Evolutionary conservation across 2,888 invertebrate genomes (phyloP).

Genomic region (Microplitis manilae): DNA sequence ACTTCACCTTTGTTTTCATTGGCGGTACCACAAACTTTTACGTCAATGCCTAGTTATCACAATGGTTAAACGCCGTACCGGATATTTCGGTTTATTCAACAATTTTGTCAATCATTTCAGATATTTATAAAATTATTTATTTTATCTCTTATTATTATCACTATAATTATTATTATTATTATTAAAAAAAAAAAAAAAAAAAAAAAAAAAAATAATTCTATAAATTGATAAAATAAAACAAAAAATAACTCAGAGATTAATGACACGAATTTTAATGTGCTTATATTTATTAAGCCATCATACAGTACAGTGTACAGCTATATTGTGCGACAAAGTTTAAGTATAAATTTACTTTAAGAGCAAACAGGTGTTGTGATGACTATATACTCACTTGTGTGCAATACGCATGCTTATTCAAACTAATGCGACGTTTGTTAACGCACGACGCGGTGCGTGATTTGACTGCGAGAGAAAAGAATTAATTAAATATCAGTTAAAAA

Average conservation of each 20-base stretch:
- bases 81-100: constrained; percentile 15
- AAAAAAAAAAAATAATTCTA: neutral
- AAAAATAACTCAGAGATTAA: neutral
- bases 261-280: neutral
- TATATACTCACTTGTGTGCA: constrained; percentile 14
- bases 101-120: neutral
- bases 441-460: neutral
- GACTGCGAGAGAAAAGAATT: neutral
- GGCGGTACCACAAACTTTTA: constrained; percentile 57
- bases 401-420: constrained; percentile 16
- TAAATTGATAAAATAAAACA: neutral
- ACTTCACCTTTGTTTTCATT: constrained; percentile 58
- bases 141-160: neutral
- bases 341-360: constrained; percentile 38
- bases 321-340: neutral
- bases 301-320: neutral
- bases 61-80: neutral
- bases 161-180: neutral
- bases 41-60: constrained; percentile 13
- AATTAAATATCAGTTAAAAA: neutral
- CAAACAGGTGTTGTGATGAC: constrained; percentile 41
- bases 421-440: neutral
- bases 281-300: neutral
- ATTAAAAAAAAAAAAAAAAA: neutral
- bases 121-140: neutral